These are phyloP conservation scores for Daktulosphaira vitifoliae DNA, from an alignment of 1,140 invertebrate genomes.

Conservation along the genomic window DNA sequence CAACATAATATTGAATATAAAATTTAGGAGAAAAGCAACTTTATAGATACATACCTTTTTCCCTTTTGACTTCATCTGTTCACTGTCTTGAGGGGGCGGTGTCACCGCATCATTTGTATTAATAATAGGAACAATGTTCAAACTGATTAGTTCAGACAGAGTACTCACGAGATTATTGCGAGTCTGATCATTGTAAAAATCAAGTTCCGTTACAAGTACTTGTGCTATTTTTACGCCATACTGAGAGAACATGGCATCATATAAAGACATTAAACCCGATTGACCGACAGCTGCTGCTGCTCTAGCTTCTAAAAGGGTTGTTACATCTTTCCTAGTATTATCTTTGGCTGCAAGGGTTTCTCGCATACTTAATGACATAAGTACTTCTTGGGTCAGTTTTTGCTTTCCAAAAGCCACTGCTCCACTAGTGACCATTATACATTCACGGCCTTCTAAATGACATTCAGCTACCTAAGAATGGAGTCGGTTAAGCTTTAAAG, in stretches of 20 bases:
- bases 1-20: too few relatives aligned
- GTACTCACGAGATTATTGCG: slow-evolving; percentile 87
- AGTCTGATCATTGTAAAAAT: slow-evolving; percentile 95
- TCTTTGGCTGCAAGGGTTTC: slow-evolving; percentile 80
- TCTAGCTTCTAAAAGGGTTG: slow-evolving; percentile 67
- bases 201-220: slow-evolving; percentile 94
- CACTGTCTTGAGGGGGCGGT: slow-evolving; percentile 71
- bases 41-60: slow-evolving; percentile 49
- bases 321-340: slow-evolving; percentile 55
- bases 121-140: slow-evolving; percentile 98
- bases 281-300: slow-evolving; percentile 98
- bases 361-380: slow-evolving; percentile 95
- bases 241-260: slow-evolving; percentile 98
- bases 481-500: too few relatives aligned
- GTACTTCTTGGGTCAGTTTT: slow-evolving; percentile 90
- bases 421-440: slow-evolving; percentile 96
- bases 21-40: too few relatives aligned
- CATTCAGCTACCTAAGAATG: slow-evolving; percentile 78
- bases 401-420: slow-evolving; percentile 98
- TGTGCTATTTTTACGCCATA: slow-evolving; percentile 98
- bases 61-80: slow-evolving; percentile 50
- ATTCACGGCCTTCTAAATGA: slow-evolving; percentile 88
- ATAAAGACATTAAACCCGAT: slow-evolving; percentile 95
- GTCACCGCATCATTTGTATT: slow-evolving; percentile 99
- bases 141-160: slow-evolving; percentile 81